Base-by-base conservation (phyloP, 2,113 vertebrate species). In the Paedocypris sp. region DNA sequence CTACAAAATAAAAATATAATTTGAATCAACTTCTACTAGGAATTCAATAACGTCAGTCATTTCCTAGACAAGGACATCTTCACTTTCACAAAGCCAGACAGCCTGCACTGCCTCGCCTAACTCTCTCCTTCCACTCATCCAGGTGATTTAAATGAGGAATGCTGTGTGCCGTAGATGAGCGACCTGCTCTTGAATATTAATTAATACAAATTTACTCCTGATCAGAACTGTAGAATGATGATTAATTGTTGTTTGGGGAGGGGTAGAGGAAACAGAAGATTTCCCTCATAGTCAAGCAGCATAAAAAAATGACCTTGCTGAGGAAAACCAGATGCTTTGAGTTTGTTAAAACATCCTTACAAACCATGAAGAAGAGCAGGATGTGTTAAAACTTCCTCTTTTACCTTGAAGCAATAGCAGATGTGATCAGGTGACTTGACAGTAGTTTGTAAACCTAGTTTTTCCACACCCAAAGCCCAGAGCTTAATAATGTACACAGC, bases 121-220 rank as follows among this genome's bases (percentile, higher is more conserved):
- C 26, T 35, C 22, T 23, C 20, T 36, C 6, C 28, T 18, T 38
- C 22, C 20, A 45, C 47, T 61, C 8, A 51, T 49, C 6, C 13
- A 58, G 33, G 49, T 49, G 19, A 53, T 64, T 51, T 58, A 18
- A 22, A 66, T 65, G 62, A 66, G 60, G 50, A 57, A 64, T 29
- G 32, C 35, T 53, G 48, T 11, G 7, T 11, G 29, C 28, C n/a
- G 50, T 19, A 66, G 29, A 71, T 67, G 51, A 72, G 65, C 41
- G 46, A 68, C 42, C 50, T 41, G 15, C 31, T 64, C 38, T 35
- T 64, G 36, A 56, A 54, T 52, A 68, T 65, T 65, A 72, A 72
- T 64, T 72, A 46, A 62, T 59, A 57, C 22, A 15, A 29, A 62
- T 57, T 56, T 31, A 58, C 29, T 20, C 11, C 38, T 53, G 38